phyloP scores from a whole-genome alignment of 2,797 vertebrate genomes.

The Falco concolor region DNA sequence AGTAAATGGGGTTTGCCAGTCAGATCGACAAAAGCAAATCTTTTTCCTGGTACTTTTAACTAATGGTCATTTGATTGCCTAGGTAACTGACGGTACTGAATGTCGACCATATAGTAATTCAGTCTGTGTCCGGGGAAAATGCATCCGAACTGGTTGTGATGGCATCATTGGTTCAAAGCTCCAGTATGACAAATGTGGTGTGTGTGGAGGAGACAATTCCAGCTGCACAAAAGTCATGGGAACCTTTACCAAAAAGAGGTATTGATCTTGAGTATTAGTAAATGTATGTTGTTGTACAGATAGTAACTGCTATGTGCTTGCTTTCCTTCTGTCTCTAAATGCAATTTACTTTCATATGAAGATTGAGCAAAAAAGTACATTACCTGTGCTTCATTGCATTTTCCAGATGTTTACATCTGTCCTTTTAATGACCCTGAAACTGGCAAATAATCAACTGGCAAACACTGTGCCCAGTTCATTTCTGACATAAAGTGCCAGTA shows the following conservation, averaged over 20 bases:
- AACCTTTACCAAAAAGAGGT: slow-evolving; percentile 96
- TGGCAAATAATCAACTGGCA: neutral
- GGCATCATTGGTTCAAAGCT: slow-evolving; percentile 96
- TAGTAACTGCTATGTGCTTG: neutral
- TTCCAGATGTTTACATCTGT: neutral
- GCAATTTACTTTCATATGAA: neutral
- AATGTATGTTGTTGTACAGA: neutral
- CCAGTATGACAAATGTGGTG: slow-evolving; percentile 92
- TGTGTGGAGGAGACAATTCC: slow-evolving; percentile 92
- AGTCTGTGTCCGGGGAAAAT: slow-evolving; percentile 91
- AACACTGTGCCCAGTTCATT: neutral
- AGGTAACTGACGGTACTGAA: slow-evolving; percentile 87
- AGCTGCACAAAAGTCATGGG: slow-evolving; percentile 89
- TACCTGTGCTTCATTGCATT: neutral
- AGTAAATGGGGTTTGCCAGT: neutral
- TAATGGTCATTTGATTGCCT: neutral
- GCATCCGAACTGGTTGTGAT: slow-evolving; percentile 91
- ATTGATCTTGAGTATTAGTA: neutral
- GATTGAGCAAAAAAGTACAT: neutral
- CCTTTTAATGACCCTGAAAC: neutral
- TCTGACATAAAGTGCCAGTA: neutral
- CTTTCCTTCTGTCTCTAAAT: neutral
- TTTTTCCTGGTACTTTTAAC: neutral
- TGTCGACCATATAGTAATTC: slow-evolving; percentile 94
- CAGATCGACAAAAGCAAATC: neutral